A percentile compares a stretch with the other conserved stretches of the same genome.
Evolutionary conservation across 2,797 vertebrate species (phyloP).

Genomic region (Mus spretus): DNA sequence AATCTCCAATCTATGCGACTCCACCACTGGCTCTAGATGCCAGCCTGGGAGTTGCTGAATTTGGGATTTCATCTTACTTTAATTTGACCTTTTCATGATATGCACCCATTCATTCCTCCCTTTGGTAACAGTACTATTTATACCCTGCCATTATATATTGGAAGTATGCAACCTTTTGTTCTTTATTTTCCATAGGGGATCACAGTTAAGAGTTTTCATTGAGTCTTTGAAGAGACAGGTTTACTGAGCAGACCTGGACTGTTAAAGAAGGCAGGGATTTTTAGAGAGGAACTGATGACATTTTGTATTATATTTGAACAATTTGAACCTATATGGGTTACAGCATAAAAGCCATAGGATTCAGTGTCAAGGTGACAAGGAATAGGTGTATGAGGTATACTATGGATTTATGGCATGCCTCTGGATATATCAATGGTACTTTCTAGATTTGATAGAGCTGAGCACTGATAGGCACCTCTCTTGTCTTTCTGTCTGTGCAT

Average conservation of each 20-base stretch:
- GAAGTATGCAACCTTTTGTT: not conserved
- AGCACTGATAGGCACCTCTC: not conserved
- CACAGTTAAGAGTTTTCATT: not conserved
- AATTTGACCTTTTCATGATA: not conserved
- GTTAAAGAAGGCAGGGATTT: not conserved
- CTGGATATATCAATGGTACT: not conserved
- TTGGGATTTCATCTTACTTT: not conserved
- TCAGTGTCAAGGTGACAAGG: not conserved
- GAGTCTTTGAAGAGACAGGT: not conserved
- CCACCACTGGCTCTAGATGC: too few relatives aligned
- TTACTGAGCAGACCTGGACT: not conserved
- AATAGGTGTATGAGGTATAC: not conserved
- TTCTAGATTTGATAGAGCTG: not conserved
- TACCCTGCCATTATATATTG: too few relatives aligned
- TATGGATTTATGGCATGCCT: not conserved
- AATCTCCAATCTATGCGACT: not conserved
- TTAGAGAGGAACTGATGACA: not conserved
- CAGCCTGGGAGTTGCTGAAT: not conserved
- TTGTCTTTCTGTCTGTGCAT: not conserved
- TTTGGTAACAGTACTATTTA: not conserved
- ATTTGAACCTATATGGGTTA: not conserved
- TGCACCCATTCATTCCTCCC: not conserved
- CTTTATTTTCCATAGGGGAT: not conserved
- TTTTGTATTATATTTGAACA: not conserved
- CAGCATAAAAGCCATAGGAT: not conserved